These are phyloP conservation scores for Orthosia gothica DNA, from an alignment of 2,888 invertebrate species.

Conservation along the genomic window DNA sequence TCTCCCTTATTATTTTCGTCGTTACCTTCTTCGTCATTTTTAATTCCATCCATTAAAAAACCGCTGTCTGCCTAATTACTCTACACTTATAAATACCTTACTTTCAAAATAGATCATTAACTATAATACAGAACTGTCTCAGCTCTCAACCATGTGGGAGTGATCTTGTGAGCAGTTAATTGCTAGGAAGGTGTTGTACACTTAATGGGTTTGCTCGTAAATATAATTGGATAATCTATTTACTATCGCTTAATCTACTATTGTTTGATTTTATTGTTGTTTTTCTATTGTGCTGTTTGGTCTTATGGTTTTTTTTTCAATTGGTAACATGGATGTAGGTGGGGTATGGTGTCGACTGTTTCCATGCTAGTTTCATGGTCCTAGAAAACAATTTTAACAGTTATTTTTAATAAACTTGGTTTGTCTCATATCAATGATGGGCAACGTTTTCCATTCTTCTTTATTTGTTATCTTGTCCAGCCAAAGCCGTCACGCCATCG, in stretches of 20 bases:
- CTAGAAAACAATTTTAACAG: neutral
- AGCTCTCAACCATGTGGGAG: constrained; percentile 84
- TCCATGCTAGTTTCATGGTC: neutral
- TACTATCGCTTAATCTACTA: constrained; percentile 43
- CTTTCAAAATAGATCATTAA: constrained; percentile 85
- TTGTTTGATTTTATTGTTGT: constrained; percentile 42
- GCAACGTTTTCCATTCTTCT: too few species aligned
- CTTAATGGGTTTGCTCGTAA: constrained; percentile 56
- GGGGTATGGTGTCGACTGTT: neutral
- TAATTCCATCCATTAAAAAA: neutral
- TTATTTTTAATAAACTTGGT: neutral
- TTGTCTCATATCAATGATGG: neutral
- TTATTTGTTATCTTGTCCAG: neutral
- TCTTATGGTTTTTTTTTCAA: constrained; percentile 1
- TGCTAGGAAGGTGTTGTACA: constrained; percentile 50
- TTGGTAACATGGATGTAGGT: neutral
- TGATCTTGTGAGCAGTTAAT: constrained; percentile 69
- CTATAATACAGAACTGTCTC: constrained; percentile 77
- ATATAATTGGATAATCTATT: constrained; percentile 65
- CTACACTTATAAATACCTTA: constrained; percentile 52
- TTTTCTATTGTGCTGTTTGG: constrained; percentile 38
- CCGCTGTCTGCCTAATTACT: constrained; percentile 55
- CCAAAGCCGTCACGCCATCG: neutral
- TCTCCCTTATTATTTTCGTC: neutral
- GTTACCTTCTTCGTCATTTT: neutral